A percentile compares a stretch with the other conserved stretches of the same genome.
These are phyloP conservation scores for Eudasyphora cyanicolor DNA, from an alignment of 2,888 invertebrate species.

Conservation along the genomic window DNA sequence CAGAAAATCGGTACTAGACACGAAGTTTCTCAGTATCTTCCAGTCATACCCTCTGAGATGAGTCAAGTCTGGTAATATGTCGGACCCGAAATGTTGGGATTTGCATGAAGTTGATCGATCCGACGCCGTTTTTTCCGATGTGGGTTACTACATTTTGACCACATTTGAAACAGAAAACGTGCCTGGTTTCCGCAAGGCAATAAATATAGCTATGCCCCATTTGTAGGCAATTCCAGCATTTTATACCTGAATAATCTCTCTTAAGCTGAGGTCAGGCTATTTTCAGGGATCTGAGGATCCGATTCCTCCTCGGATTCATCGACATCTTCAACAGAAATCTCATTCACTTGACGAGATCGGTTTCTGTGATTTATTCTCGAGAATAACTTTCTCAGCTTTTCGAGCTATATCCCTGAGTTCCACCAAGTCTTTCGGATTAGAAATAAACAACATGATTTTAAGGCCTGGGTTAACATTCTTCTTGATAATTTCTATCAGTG, in stretches of 20 bases:
- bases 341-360: conserved; percentile 12
- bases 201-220: conserved; percentile 23
- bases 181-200: background rate
- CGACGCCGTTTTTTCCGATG: background rate
- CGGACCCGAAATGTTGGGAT: too few species aligned
- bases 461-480: conserved; percentile 16
- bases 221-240: conserved; percentile 36
- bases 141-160: background rate
- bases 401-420: background rate
- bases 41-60: too few species aligned
- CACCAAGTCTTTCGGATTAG: background rate
- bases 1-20: too few species aligned
- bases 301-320: background rate
- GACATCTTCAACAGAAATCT: background rate
- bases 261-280: background rate
- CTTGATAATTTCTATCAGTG: conserved; percentile 29
- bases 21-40: too few species aligned
- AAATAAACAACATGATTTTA: conserved; percentile 24
- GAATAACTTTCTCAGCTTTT: conserved; percentile 7
- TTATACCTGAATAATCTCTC: conserved; percentile 15
- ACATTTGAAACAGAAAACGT: conserved; percentile 36
- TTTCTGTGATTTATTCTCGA: background rate
- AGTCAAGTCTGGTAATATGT: too few species aligned
- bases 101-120: background rate
- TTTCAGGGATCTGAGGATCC: conserved; percentile 24